Evolutionary conservation across 2,888 invertebrate species (phyloP).

Genomic region (Mesoligia furuncula): DNA sequence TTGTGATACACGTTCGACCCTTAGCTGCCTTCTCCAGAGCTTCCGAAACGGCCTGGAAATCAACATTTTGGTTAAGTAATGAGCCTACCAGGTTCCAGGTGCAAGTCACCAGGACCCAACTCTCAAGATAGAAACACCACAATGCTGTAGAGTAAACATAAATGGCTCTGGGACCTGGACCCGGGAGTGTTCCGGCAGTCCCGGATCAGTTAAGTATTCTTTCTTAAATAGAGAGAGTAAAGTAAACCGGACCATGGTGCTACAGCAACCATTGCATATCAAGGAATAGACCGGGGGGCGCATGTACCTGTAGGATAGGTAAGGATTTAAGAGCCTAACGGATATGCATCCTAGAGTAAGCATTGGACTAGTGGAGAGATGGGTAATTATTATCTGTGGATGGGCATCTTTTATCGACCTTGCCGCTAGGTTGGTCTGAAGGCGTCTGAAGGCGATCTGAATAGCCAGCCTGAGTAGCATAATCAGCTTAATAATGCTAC

Average conservation of each 20-base stretch:
- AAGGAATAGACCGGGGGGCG: no score
- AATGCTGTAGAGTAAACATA: neutral
- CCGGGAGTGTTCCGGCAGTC: neutral
- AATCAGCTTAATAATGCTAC: no score
- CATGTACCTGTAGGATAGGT: no score
- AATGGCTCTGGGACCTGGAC: neutral
- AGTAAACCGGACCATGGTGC: neutral
- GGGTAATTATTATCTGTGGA: no score
- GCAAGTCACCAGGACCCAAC: neutral
- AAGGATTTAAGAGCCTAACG: no score
- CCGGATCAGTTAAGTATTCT: neutral
- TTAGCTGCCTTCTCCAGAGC: conserved; percentile 95
- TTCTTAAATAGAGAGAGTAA: neutral
- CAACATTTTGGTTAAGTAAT: neutral
- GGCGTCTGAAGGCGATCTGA: neutral
- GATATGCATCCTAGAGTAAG: no score
- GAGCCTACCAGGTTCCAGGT: neutral
- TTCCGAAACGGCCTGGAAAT: conserved; percentile 93
- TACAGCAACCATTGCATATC: no score
- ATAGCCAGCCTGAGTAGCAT: neutral
- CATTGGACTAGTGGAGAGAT: no score
- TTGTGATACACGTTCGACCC: conserved; percentile 95
- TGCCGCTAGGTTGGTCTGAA: no score
- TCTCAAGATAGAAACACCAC: neutral
- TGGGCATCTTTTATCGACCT: no score